A percentile compares a stretch with the other conserved stretches of the same genome.
Conservation (phyloP, 2,888 invertebrate genomes). For the Mimachlamys varia region DNA sequence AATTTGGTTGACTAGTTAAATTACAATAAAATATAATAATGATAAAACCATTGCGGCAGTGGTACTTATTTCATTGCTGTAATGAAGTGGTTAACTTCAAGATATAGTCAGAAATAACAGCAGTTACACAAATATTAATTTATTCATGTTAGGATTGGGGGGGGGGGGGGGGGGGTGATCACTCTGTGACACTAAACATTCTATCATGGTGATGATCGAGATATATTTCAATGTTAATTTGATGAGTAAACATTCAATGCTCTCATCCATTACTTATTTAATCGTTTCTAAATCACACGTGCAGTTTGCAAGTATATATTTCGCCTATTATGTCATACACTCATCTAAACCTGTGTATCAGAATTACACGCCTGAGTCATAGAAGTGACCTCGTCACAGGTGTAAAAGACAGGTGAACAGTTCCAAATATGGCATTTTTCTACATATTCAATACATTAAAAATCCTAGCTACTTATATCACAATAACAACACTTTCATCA, state of each 20-base stretch:
- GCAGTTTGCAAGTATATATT: background rate
- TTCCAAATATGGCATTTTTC: background rate
- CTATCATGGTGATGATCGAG: too few relatives aligned
- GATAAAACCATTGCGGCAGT: too few relatives aligned
- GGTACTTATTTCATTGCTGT: too few relatives aligned
- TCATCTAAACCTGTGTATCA: too few relatives aligned
- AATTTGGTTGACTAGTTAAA: too few relatives aligned
- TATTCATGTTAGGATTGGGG: too few relatives aligned
- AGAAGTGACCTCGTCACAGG: background rate
- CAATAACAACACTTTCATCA: background rate
- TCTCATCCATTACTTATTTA: background rate
- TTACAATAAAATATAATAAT: too few relatives aligned
- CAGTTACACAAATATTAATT: too few relatives aligned
- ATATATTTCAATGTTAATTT: background rate
- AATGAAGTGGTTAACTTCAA: too few relatives aligned
- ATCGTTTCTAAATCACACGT: constrained; percentile 22
- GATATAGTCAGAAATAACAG: too few relatives aligned
- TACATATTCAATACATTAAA: background rate
- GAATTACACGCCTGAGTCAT: background rate
- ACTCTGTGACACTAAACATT: background rate
- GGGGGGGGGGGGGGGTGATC: too few relatives aligned
- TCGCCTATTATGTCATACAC: background rate
- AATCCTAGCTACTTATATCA: background rate
- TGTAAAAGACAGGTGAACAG: background rate
- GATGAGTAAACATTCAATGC: background rate